These are phyloP conservation scores for Trichechus manatus DNA, from an alignment of 2,113 vertebrate genomes.

Conservation along the genomic window DNA sequence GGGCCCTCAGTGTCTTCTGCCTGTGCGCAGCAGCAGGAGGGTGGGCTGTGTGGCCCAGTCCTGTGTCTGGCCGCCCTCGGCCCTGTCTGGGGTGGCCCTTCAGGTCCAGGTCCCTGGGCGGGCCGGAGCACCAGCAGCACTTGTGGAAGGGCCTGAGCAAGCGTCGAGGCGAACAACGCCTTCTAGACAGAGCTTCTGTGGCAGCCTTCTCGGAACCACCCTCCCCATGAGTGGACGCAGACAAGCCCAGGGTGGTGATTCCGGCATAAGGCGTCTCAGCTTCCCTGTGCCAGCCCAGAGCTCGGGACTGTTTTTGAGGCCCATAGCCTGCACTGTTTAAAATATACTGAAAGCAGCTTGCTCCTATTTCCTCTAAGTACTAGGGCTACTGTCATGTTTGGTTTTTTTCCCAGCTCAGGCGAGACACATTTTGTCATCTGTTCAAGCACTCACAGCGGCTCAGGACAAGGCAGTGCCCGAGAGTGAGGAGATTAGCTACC, in stretches of 20 bases:
- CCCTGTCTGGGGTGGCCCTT: neutral
- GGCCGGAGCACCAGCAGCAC: neutral
- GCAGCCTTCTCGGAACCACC: too few species aligned
- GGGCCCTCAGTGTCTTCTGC: neutral
- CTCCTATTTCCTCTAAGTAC: neutral
- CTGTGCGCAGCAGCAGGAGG: neutral
- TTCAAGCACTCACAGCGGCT: conserved; percentile 79
- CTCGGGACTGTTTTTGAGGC: neutral
- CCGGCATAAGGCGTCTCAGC: fast-evolving
- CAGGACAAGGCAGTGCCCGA: conserved; percentile 47
- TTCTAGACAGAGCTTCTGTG: too few species aligned
- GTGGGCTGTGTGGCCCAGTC: too few species aligned
- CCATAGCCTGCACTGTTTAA: neutral
- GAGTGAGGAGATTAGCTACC: conserved; percentile 82
- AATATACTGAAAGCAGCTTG: neutral
- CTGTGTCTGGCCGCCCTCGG: neutral
- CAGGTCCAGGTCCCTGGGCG: neutral
- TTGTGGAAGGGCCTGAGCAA: neutral
- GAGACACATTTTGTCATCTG: conserved; percentile 88
- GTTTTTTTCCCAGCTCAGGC: conserved; percentile 86
- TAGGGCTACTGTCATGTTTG: neutral
- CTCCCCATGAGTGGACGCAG: too few species aligned
- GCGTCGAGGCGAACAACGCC: too few species aligned
- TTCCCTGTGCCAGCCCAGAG: neutral
- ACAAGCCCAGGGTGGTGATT: neutral